Evolutionary conservation across 92 coral and sea anemone species (phyloP), one percentile per base, ranked within the genome.

Genomic region (Siderastrea radians): DNA sequence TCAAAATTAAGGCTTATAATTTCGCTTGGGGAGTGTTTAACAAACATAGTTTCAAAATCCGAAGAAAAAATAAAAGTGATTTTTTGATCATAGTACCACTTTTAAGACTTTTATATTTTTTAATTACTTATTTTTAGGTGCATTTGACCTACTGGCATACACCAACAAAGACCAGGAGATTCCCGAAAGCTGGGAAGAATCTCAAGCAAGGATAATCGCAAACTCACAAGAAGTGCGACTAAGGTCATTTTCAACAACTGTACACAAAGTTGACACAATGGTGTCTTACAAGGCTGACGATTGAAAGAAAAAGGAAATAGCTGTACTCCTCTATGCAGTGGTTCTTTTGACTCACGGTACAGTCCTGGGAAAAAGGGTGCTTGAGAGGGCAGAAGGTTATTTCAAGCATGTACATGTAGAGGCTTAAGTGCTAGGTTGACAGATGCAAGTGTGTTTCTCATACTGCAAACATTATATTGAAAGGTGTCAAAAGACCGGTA

Each of bases 151-250:
- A 43, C 93, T 98, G 47, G 93, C 95, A 51, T 98, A 98, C 80
- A 98, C 99, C 2, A 95, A 94, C 79, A 92, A 91, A 85, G 98
- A 98, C 79, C 98, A 90, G 50, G 88, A 92, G 69, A 94, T 98
- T 5, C 99, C 99, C 0, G 98, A 98, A 72, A 86, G 83, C 81
- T 98, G 99, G 99, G 99, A 98, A 54, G 99, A 98, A 81, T 98
- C 99, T n/a, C 98, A 96, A 66, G 98, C 99, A 46, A 94, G 96
- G 63, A 92, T 98, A 70, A 93, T 98, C 46, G 94, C 92, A 55
- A 95, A 96, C 88, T 98, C 99, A 13, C 96, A 98, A 84, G 99
- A 98, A 83, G 99, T 98, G 75, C 91, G 98, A 7, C 86, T 98
- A 9, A 95, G 99, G 15, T 98, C 98, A 7, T 98, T 98, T 86